phyloP scores from a whole-genome alignment of 2,113 vertebrate genomes.

The Oceanites oceanicus region DNA sequence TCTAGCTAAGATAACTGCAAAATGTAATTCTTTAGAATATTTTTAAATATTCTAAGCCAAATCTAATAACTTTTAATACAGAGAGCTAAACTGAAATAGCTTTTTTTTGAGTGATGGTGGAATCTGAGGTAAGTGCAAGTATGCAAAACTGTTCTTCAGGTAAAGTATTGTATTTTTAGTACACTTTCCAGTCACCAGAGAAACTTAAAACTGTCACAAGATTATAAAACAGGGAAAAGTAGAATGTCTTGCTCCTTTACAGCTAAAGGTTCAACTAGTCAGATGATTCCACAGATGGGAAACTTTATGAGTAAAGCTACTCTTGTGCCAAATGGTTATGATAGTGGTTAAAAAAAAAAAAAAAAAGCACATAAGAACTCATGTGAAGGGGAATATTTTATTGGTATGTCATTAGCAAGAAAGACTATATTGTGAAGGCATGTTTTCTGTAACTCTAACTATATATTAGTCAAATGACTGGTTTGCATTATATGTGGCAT shows the following conservation, averaged over 20 bases:
- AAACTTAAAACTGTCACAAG: not conserved
- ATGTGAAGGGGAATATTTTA: not conserved
- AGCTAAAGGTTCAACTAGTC: not conserved
- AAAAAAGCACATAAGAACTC: not conserved
- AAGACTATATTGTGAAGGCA: not conserved
- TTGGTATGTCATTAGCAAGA: not conserved
- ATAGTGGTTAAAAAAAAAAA: not conserved
- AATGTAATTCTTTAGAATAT: not conserved
- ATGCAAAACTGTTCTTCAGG: not conserved
- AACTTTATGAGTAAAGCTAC: not conserved
- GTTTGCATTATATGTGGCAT: slow-evolving; percentile 28
- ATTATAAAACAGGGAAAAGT: not conserved
- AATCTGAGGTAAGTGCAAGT: slow-evolving; percentile 30
- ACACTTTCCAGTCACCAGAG: not conserved
- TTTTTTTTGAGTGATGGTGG: not conserved
- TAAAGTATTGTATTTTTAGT: not conserved
- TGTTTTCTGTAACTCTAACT: slow-evolving; percentile 8
- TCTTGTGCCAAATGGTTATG: not conserved
- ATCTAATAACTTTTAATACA: not conserved
- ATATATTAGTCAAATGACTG: slow-evolving; percentile 10
- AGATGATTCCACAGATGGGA: not conserved
- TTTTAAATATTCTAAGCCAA: not conserved
- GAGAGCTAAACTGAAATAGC: not conserved
- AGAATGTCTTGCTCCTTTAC: not conserved
- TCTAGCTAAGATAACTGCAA: not conserved